phyloP scores from a whole-genome alignment of 2,888 invertebrate genomes.

The Nemotelus pantherinus region DNA sequence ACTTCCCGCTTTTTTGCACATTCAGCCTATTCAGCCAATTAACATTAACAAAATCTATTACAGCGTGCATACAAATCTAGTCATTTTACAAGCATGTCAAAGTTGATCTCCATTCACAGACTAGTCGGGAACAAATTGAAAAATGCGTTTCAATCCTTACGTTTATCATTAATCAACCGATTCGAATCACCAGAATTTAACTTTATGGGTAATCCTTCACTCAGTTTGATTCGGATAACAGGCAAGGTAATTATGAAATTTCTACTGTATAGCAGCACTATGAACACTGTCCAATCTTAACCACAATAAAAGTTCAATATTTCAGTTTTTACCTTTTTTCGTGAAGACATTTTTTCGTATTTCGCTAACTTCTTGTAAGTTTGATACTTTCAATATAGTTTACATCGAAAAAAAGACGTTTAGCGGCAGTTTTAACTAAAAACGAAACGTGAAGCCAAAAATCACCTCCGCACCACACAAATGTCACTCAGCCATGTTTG shows the following conservation, averaged over 20 bases:
- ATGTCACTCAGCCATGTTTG: slow-evolving; percentile 14
- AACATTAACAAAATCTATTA: background rate
- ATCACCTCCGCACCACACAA: background rate
- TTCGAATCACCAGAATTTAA: background rate
- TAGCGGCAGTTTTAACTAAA: background rate
- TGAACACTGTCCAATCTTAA: background rate
- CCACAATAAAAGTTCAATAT: slow-evolving; percentile 9
- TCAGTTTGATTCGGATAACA: background rate
- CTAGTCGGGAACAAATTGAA: background rate
- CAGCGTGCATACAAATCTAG: background rate
- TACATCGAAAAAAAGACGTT: background rate
- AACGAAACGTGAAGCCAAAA: background rate
- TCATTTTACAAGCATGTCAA: slow-evolving; percentile 17
- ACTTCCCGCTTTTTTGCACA: too few species aligned
- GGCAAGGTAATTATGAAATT: slow-evolving; percentile 25
- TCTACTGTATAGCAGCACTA: background rate
- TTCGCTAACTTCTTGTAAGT: background rate
- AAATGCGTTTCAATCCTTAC: background rate
- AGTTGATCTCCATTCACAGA: background rate
- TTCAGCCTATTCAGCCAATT: too few species aligned
- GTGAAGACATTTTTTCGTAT: slow-evolving; percentile 33
- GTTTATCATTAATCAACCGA: background rate
- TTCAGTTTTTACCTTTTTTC: slow-evolving; percentile 45
- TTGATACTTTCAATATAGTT: background rate
- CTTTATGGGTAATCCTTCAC: background rate